Evolutionary conservation across 2,797 vertebrate species (phyloP), one percentile per base, ranked within the genome.

Genomic region (Diglossa cyanea): DNA sequence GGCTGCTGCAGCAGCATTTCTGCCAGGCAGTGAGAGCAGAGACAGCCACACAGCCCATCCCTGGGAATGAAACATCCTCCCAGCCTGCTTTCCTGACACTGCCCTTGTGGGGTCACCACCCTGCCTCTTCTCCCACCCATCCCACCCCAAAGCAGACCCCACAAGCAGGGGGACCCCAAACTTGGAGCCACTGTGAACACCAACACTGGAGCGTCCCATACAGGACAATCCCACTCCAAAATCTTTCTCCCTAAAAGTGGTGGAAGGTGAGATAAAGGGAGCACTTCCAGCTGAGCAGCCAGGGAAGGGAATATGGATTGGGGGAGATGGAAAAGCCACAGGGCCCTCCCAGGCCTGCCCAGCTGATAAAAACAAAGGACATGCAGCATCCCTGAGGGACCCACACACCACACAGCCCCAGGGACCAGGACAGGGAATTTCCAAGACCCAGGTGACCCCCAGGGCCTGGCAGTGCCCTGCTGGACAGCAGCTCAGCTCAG

Each of bases 401-500:
- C 42, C 77, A 31, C 66, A 16, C 42, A 11, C 5, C 31, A 40
- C 5, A 6, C 0, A 0, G 53, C 1, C 10, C 57, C 53, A 53
- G 65, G 2, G 5, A 61, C n/a, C 21, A 54, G 73, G 18, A 65
- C 57, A 40, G 75, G 85, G 44, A 28, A 11, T 14, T 44, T 40
- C 9, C 68, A 71, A 71, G 53, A 71, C 3, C 1, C 42, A 68
- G 82, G 61, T 0, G 4, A 83, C 82, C 79, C 37, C 3, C 20
- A 14, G 79, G 80, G 54, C 71, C 42, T 3, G 24, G 63, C 83
- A 55, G 42, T 19, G 68, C 66, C 62, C 77, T 73, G 86, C 92
- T 94, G 82, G 57, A 21, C 71, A 51, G 42, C 80, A 78, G 81
- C 84, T 72, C 91, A 60, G 91, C 63, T 60, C 67, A 50, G 93